Evolutionary conservation across 2,113 vertebrate species (phyloP), one percentile per base, ranked within the genome.

Genomic region (Cynoglossus semilaevis): DNA sequence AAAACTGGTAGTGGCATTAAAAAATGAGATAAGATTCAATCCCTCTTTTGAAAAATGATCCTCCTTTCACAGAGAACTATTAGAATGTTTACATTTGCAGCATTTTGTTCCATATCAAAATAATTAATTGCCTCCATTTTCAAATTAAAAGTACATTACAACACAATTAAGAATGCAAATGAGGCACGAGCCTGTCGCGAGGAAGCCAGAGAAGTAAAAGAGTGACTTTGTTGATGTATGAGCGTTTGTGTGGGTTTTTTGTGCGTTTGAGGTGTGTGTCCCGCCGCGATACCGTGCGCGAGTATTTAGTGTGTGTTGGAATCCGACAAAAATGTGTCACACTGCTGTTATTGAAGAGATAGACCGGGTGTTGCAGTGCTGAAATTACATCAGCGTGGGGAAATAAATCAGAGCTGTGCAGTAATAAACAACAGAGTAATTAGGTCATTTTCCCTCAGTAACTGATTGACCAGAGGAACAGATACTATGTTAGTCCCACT

Each of bases 91-190:
- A 91, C 87, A 90, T 90, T 90, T 85, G 80, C 80, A 38, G 85
- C 88, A 85, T 89, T 92, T 89, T 88, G 87, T 87, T 90, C 84
- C 83, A 74, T 84, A 89, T 88, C 87, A 88, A 88, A 87, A 88
- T 89, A 91, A 92, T 90, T 87, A 91, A 89, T 91, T 87, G 88
- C 88, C 74, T 85, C 81, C 84, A 70, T 88, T 89, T 91, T 87
- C 88, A 89, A 91, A 91, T 91, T 90, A 92, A 90, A 91, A 85
- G 86, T 88, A 87, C 89, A 92, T 92, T 92, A 90, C 87, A 87
- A 88, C 77, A 85, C 87, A 90, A 90, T 91, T 92, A 91, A 88
- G 77, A 72, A 92, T 87, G 87, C 83, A 91, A 89, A 91, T 91
- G 88, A 91, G 85, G 72, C 79, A 29, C 76, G 71, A 46, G 74